Evolutionary conservation across 2,888 invertebrate genomes (phyloP).

Genomic region (Trissoscelio sp.): DNA sequence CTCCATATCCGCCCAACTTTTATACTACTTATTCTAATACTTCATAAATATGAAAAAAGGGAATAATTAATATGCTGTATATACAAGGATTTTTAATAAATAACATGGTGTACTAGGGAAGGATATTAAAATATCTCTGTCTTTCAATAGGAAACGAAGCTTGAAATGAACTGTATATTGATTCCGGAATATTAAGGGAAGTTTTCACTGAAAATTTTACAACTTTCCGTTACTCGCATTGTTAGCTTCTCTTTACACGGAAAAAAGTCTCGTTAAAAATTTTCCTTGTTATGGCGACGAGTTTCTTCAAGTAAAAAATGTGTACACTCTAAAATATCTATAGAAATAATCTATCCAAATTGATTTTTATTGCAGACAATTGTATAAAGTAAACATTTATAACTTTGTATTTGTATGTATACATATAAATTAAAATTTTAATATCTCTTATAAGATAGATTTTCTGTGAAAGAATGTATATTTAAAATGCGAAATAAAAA

Average conservation of each 20-base stretch:
- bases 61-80: constrained; percentile 6
- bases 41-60: neutral
- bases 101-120: neutral
- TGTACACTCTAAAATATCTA: too few relatives aligned
- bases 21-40: constrained; percentile 6
- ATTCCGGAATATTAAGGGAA: constrained; percentile 36
- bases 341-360: too few relatives aligned
- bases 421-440: too few relatives aligned
- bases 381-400: too few relatives aligned
- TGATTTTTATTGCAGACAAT: too few relatives aligned
- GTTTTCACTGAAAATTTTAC: constrained; percentile 45
- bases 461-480: too few relatives aligned
- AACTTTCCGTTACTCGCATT: constrained; percentile 40
- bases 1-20: neutral
- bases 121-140: constrained; percentile 20
- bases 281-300: constrained; percentile 19
- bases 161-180: constrained; percentile 40
- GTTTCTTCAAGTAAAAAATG: constrained; percentile 31
- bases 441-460: too few relatives aligned
- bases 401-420: too few relatives aligned
- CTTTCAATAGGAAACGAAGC: constrained; percentile 28
- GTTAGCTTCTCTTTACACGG: constrained; percentile 14
- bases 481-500: too few relatives aligned
- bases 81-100: constrained; percentile 1
- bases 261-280: constrained; percentile 42